A percentile compares a stretch with the other conserved stretches of the same genome.
phyloP scores from a whole-genome alignment of 1,140 invertebrate species.

The Thaumatotibia leucotreta region DNA sequence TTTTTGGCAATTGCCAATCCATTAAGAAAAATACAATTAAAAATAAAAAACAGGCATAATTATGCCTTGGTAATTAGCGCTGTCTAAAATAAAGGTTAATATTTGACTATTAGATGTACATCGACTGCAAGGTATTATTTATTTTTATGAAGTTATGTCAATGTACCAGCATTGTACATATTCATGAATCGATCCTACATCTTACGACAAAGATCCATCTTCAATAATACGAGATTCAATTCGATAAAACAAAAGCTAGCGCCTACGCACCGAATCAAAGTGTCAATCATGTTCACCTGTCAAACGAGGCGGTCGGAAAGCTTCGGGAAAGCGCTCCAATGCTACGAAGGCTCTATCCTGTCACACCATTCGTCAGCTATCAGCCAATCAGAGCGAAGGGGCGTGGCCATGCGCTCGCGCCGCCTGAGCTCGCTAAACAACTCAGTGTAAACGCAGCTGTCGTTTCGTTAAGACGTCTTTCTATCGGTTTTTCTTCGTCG shows the following conservation, averaged over 20 bases:
- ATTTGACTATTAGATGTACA: too few relatives aligned
- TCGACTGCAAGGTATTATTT: too few relatives aligned
- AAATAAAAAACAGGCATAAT: too few relatives aligned
- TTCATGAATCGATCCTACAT: conserved; percentile 22
- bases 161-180: background rate
- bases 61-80: too few relatives aligned
- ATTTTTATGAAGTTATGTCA: background rate
- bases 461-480: conserved; percentile 47
- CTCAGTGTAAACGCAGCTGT: conserved; percentile 63
- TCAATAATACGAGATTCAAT: conserved; percentile 23
- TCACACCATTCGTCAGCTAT: conserved; percentile 46
- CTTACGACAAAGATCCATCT: conserved; percentile 10
- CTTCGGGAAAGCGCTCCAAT: conserved; percentile 33
- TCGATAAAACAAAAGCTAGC: conserved; percentile 17
- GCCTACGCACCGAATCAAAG: conserved; percentile 40
- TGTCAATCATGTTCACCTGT: conserved; percentile 54
- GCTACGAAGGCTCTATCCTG: conserved; percentile 45
- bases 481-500: conserved; percentile 19
- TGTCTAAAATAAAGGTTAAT: too few relatives aligned
- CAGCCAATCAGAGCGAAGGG: conserved; percentile 49
- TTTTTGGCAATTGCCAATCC: too few relatives aligned
- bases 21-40: too few relatives aligned
- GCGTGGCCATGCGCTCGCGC: conserved; percentile 63
- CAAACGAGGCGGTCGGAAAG: conserved; percentile 53
- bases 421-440: conserved; percentile 39